Evolutionary conservation across 2,888 invertebrate genomes (phyloP).

Genomic region (Phanerotoma sp.): DNA sequence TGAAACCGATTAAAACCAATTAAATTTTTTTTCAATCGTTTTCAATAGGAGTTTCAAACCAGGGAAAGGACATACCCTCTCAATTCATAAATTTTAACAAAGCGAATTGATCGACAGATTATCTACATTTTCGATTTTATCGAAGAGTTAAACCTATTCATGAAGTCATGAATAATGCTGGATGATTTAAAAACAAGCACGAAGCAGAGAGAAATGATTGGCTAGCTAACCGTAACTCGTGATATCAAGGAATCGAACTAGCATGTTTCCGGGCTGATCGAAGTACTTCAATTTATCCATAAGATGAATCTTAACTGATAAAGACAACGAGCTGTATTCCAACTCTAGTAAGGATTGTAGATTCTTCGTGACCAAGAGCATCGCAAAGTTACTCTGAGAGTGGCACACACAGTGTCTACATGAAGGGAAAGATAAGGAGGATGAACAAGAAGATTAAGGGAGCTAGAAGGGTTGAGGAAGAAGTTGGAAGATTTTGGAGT

Average conservation of each 20-base stretch:
- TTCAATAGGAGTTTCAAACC: too few species aligned
- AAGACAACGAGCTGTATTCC: conserved; percentile 6
- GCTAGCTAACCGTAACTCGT: background rate
- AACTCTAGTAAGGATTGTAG: conserved; percentile 2
- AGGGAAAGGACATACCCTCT: too few species aligned
- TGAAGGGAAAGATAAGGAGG: background rate
- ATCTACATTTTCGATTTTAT: background rate
- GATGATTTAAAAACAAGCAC: background rate
- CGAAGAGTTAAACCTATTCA: background rate
- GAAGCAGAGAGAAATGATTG: background rate
- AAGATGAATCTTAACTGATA: conserved; percentile 14
- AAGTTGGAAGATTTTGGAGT: conserved; percentile 56
- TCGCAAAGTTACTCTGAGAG: conserved; percentile 19
- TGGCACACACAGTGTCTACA: conserved; percentile 23
- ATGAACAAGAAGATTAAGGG: background rate
- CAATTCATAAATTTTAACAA: too few species aligned
- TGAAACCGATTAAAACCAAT: too few species aligned
- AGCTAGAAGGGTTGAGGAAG: conserved; percentile 20
- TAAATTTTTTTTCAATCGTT: too few species aligned
- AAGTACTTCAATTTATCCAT: conserved; percentile 9
- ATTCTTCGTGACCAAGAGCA: conserved; percentile 22
- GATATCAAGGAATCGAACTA: too few species aligned
- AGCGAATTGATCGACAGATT: background rate
- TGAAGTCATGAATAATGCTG: conserved; percentile 2
- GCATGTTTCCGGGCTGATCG: conserved; percentile 7